Evolutionary conservation across 1,140 invertebrate genomes (phyloP), one percentile per base, ranked within the genome.

Genomic region (Penaeus japonicus): DNA sequence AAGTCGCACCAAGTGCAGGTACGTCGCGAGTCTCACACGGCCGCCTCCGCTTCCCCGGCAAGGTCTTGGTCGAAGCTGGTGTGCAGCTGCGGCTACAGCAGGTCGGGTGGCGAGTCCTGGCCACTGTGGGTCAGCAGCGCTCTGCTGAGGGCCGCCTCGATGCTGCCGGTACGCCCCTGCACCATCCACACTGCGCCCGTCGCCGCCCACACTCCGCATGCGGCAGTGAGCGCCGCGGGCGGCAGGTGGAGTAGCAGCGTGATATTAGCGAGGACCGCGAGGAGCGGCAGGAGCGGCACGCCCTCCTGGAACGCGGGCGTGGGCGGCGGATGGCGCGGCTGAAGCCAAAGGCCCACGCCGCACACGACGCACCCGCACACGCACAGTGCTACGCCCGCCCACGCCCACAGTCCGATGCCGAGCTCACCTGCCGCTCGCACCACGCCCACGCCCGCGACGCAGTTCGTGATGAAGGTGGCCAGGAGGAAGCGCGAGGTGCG

Each of bases 301-400:
- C 84, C 65, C 15, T 81, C 78, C 54, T 73, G 79, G 24, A 57
- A 35, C 32, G 62, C 62, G 59, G 57, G 27, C 54, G n/a, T 18
- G n/a, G 84, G 20, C 27, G 75, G 89, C 22, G 84, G 78, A 55
- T 89, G 79, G 32, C 79, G 78, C 4, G 89, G 89, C 65, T 89
- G 89, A 7, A 89, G 79, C 89, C 84, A 89, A 22, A 89, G 47
- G 0, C 89, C 89, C 20, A 85, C 89, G 18, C 77, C 84, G 32
- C 89, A 85, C 53, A 89, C 89, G 10, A 89, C 24, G 80, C 89
- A 89, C 35, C 89, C 89, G 27, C 89, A 57, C 22, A 86, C 78
- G 35, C 89, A 89, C 53, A 89, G 77, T 4, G 80, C 89, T 30
- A 85, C 89, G 10, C 89, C 89, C 32, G 84, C 89, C 70, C 84